Conservation (phyloP, 2,797 vertebrate genomes). For the Sebastes vulpes region DNA sequence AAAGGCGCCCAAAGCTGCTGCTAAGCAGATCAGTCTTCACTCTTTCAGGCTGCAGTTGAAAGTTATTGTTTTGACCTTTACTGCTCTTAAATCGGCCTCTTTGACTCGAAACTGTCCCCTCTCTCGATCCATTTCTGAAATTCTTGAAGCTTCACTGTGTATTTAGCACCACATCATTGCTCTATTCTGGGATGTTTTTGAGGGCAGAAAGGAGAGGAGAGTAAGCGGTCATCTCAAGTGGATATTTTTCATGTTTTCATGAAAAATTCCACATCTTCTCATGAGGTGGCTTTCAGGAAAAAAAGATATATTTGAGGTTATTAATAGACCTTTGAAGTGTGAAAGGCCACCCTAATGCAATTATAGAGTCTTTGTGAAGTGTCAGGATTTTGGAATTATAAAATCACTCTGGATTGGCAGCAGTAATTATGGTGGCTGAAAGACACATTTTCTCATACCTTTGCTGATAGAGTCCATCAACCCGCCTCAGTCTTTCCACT, state of each 20-base stretch:
- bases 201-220: constrained; percentile 45
- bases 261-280: constrained; percentile 93
- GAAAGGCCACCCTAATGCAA: constrained; percentile 85
- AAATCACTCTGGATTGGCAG: constrained; percentile 83
- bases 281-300: constrained; percentile 74
- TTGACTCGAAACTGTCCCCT: constrained; percentile 34
- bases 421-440: constrained; percentile 79
- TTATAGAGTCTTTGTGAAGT: constrained; percentile 90
- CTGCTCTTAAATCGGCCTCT: constrained; percentile 21
- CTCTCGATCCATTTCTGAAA: constrained; percentile 56
- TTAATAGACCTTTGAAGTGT: constrained; percentile 85
- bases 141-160: constrained; percentile 67
- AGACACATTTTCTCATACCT: constrained; percentile 74
- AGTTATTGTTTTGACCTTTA: constrained; percentile 30
- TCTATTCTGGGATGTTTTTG: constrained; percentile 70
- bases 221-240: constrained; percentile 61
- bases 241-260: constrained; percentile 91
- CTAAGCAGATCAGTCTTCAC: neutral
- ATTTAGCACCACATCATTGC: constrained; percentile 76
- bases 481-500: constrained; percentile 50
- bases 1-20: neutral
- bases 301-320: constrained; percentile 80
- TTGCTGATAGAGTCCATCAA: constrained; percentile 73
- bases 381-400: constrained; percentile 88
- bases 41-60: constrained; percentile 10